A percentile compares a stretch with the other conserved stretches of the same genome.
phyloP scores from a whole-genome alignment of 2,888 invertebrate genomes.

The Pheosia gnoma region DNA sequence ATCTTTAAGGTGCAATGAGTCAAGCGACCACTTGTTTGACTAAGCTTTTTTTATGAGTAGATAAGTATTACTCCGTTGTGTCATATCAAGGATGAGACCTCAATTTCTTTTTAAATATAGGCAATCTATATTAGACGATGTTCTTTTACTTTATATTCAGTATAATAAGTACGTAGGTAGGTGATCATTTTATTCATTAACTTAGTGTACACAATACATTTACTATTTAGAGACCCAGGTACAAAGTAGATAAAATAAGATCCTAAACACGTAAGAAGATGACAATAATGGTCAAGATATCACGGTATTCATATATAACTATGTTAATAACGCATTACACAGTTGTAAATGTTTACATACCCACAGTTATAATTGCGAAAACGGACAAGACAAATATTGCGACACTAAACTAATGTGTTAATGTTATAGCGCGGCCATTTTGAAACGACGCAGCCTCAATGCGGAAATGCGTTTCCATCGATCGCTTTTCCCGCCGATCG shows the following conservation, averaged over 20 bases:
- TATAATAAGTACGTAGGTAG: too few species aligned
- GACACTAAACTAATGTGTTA: slow-evolving; percentile 46
- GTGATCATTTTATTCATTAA: too few species aligned
- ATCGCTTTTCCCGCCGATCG: slow-evolving; percentile 63
- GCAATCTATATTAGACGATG: too few species aligned
- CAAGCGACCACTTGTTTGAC: too few species aligned
- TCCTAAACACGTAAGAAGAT: neutral
- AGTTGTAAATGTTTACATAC: slow-evolving; percentile 38
- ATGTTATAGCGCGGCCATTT: slow-evolving; percentile 63
- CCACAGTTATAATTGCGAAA: slow-evolving; percentile 56
- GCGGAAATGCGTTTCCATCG: slow-evolving; percentile 60
- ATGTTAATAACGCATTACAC: slow-evolving; percentile 22
- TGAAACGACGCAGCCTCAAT: slow-evolving; percentile 56
- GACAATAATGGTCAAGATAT: neutral
- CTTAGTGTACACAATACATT: too few species aligned
- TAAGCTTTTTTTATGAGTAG: too few species aligned
- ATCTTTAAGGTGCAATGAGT: too few species aligned
- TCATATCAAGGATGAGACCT: too few species aligned
- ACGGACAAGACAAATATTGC: slow-evolving; percentile 57
- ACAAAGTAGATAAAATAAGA: neutral
- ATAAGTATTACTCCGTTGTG: too few species aligned
- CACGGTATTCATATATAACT: slow-evolving; percentile 9
- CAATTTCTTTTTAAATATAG: too few species aligned
- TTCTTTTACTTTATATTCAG: too few species aligned
- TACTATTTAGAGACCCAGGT: neutral